Percentiles rank a stretch among this genome's conserved stretches.
Evolutionary conservation across 2,113 vertebrate species (phyloP).

Genomic region (Urocolius indicus): DNA sequence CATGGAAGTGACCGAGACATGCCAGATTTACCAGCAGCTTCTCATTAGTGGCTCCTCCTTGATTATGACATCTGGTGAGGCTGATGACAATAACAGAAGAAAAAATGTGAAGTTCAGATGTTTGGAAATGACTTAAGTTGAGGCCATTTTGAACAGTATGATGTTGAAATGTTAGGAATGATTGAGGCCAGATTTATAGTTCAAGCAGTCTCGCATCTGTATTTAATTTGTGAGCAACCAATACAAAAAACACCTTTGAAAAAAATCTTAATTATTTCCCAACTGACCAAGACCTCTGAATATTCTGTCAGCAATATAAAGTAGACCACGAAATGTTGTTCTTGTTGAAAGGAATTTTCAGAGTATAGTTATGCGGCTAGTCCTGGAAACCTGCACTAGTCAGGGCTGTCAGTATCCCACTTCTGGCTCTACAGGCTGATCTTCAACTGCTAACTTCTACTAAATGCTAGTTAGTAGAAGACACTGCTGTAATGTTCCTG

Average conservation of each 20-base stretch:
- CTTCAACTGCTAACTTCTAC: background rate
- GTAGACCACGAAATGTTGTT: background rate
- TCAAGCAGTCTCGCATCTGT: constrained; percentile 45
- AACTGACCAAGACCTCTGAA: background rate
- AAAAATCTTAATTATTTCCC: constrained; percentile 33
- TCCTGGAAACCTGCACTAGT: background rate
- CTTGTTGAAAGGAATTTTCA: constrained; percentile 24
- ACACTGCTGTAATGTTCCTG: background rate
- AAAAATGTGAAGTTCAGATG: constrained; percentile 47
- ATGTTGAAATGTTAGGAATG: constrained; percentile 50
- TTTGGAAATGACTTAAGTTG: constrained; percentile 41
- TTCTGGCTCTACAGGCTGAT: background rate
- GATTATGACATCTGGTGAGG: constrained; percentile 59
- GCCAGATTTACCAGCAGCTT: constrained; percentile 55
- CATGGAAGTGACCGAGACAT: background rate
- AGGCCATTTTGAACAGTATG: constrained; percentile 29
- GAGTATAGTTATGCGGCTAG: background rate
- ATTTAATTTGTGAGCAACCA: constrained; percentile 44
- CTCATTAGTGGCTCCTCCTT: constrained; percentile 43
- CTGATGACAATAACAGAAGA: constrained; percentile 60
- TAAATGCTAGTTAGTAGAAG: background rate
- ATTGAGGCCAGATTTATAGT: constrained; percentile 61
- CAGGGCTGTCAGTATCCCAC: background rate
- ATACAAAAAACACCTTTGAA: constrained; percentile 26
- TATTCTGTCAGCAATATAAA: constrained; percentile 25